Percentiles rank a stretch among this genome's conserved stretches.
phyloP scores from a whole-genome alignment of 2,797 vertebrate genomes.

The Loris lydekkerianus region DNA sequence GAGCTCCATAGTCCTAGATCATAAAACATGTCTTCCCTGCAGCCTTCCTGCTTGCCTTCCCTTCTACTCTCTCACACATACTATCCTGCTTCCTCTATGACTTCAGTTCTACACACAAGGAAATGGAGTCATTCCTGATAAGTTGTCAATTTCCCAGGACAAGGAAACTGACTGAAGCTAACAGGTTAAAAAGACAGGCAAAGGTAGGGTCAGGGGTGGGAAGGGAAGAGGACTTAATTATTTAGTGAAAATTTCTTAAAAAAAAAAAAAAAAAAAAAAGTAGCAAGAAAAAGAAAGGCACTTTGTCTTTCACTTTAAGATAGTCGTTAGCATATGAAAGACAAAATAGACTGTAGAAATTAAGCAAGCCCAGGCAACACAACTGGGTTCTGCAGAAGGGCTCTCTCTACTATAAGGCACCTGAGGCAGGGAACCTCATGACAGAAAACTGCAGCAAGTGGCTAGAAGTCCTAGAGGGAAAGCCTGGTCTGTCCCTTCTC shows the following conservation, averaged over 20 bases:
- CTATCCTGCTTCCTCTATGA: not conserved
- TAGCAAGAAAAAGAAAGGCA: conserved; percentile 52
- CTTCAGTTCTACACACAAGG: conserved; percentile 14
- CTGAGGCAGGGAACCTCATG: not conserved
- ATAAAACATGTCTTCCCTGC: not conserved
- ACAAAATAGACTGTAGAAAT: conserved; percentile 41
- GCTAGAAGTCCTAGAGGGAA: conserved; percentile 50
- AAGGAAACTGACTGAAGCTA: conserved; percentile 71
- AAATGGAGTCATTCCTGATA: conserved; percentile 28
- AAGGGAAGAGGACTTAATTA: conserved; percentile 40
- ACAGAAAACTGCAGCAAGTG: not conserved
- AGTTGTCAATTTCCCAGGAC: conserved; percentile 50
- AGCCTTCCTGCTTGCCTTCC: not conserved
- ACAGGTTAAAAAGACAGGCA: conserved; percentile 71
- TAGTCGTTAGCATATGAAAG: conserved; percentile 65
- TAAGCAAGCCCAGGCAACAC: conserved; percentile 59
- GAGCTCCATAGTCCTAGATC: not conserved
- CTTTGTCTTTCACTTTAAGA: conserved; percentile 72
- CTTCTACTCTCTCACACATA: not conserved
- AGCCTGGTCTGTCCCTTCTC: not conserved
- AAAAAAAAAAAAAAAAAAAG: not conserved
- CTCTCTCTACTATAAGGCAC: not conserved
- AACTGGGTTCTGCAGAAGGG: conserved; percentile 38
- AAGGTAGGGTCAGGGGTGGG: conserved; percentile 49
- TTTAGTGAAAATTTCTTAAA: conserved; percentile 65